Conservation (phyloP, 2,113 vertebrate genomes). For the Zosterops hypoxanthus region DNA sequence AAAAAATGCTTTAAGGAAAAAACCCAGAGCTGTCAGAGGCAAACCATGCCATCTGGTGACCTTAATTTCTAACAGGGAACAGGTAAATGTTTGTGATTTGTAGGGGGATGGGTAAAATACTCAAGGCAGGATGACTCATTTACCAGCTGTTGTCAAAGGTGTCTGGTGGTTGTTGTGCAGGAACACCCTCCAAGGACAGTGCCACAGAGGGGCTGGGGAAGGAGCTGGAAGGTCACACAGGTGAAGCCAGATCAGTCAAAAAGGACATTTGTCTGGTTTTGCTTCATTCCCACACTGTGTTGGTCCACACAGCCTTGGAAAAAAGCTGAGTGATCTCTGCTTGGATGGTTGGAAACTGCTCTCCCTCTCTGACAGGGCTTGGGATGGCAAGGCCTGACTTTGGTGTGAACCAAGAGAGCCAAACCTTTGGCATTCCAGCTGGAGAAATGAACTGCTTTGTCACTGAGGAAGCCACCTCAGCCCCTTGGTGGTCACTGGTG, state of each 20-base stretch:
- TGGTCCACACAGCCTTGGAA: neutral
- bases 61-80: constrained; percentile 59
- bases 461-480: neutral
- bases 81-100: constrained; percentile 2
- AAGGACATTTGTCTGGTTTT: neutral
- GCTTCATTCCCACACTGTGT: neutral
- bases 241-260: neutral
- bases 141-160: neutral
- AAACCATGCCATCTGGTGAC: constrained; percentile 70
- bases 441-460: neutral
- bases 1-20: neutral
- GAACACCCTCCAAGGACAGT: neutral
- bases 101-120: neutral
- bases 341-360: neutral
- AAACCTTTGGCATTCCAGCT: neutral
- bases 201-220: neutral
- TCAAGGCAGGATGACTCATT: neutral
- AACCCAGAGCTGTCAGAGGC: neutral
- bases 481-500: neutral
- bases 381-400: neutral
- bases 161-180: neutral
- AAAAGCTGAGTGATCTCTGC: neutral
- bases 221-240: neutral
- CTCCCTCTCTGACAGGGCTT: neutral
- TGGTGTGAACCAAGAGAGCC: neutral